Evolutionary conservation across 2,113 vertebrate species (phyloP), one percentile per base, ranked within the genome.

Genomic region (Heterochromis multidens): DNA sequence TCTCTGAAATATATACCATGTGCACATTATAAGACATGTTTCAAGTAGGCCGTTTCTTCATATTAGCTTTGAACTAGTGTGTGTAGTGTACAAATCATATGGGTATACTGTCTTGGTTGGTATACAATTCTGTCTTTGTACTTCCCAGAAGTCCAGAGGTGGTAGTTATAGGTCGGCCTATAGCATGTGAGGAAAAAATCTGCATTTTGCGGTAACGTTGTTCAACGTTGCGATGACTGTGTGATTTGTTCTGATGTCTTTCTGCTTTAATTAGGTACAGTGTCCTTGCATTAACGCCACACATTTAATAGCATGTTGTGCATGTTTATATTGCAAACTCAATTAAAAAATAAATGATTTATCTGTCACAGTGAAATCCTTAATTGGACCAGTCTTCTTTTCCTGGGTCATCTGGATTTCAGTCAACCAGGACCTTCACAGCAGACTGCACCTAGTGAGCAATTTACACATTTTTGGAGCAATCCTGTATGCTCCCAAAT

Each of bases 81-180:
- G 40, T 13, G 19, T 14, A 1, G 21, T 72, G 67, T 29, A 72
- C 0, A 3, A 52, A 72, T 52, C 43, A 29, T 57, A 9, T 21
- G 21, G 43, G 1, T 0, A 21, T 19, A 4, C 65, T 29, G 23
- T 70, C 0, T 49, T 72, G 67, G 23, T 0, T 72, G 2, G 67
- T 31, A 31, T 72, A 13, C 43, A 21, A 11, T 72, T 7, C 6
- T 31, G 43, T 72, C 16, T 29, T 49, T 29, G 67, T 12, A 25
- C 16, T 21, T 21, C 23, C 16, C 40, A 49, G 65, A 72, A 49
- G 25, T 49, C 46, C 16, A 17, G 46, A 17, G 46, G 46, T 49
- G 7, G 46, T 49, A 49, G 46, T 1, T 49, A 17, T 49, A 6
- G 6, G 46, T 17, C 6, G 46, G 6, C 2, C 6, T 7, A 49